Conservation (phyloP, 2,888 invertebrate genomes). For the Drosophila rellima region DNA sequence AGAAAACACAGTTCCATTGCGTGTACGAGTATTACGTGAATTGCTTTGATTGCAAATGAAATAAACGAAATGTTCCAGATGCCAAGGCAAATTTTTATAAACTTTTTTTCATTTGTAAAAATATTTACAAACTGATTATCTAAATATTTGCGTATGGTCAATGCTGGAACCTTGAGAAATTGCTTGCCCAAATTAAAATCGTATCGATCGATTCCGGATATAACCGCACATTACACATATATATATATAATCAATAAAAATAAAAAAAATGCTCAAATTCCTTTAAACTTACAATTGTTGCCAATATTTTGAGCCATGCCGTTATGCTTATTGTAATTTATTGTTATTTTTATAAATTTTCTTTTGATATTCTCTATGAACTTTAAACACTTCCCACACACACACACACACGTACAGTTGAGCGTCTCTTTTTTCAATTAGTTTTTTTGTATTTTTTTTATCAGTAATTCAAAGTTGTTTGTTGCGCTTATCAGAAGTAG, state of each 20-base stretch:
- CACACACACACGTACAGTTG: constrained; percentile 1
- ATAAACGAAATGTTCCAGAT: constrained; percentile 80
- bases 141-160: constrained; percentile 71
- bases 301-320: constrained; percentile 26
- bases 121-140: constrained; percentile 74
- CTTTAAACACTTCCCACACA: constrained; percentile 1
- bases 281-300: constrained; percentile 33
- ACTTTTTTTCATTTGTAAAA: constrained; percentile 76
- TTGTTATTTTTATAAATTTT: not conserved
- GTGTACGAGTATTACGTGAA: constrained; percentile 50
- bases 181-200: constrained; percentile 25
- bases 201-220: not conserved
- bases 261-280: not conserved
- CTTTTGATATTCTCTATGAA: constrained; percentile 4
- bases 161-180: constrained; percentile 33
- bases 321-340: not conserved
- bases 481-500: constrained; percentile 11
- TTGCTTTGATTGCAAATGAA: constrained; percentile 78
- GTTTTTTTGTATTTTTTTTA: constrained; percentile 2
- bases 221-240: not conserved
- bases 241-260: constrained; percentile 1
- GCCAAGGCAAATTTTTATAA: constrained; percentile 72
- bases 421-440: not conserved
- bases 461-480: constrained; percentile 11
- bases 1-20: constrained; percentile 37